phyloP scores from a whole-genome alignment of 2,888 invertebrate species.

The Elegia similella region DNA sequence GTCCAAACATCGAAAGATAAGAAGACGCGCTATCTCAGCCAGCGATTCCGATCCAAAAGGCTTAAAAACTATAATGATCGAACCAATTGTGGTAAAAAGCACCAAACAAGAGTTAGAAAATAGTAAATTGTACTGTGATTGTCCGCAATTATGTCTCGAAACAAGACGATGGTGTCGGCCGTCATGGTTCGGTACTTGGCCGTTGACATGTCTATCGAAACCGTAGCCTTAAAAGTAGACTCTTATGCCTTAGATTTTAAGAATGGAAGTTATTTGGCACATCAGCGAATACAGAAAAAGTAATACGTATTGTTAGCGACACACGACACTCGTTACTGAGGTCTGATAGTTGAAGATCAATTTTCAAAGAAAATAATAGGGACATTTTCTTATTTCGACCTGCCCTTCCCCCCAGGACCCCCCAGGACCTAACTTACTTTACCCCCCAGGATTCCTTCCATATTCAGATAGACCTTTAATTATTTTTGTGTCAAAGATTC shows the following conservation, averaged over 20 bases:
- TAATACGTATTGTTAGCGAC: slow-evolving; percentile 4
- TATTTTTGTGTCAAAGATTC: too few relatives aligned
- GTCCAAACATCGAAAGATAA: not conserved
- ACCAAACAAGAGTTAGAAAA: slow-evolving; percentile 7
- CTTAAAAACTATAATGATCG: not conserved
- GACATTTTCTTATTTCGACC: not conserved
- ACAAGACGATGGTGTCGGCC: slow-evolving; percentile 37
- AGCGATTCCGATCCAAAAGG: not conserved
- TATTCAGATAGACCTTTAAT: too few relatives aligned
- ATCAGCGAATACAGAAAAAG: not conserved
- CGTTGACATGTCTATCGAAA: slow-evolving; percentile 70
- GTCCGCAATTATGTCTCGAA: slow-evolving; percentile 15
- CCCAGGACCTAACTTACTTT: too few relatives aligned
- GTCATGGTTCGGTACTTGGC: slow-evolving; percentile 59
- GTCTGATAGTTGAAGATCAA: not conserved
- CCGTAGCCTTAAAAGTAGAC: slow-evolving; percentile 42
- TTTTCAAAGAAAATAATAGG: not conserved
- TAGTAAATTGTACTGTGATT: slow-evolving; percentile 15
- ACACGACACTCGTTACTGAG: not conserved
- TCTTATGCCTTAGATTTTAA: not conserved
- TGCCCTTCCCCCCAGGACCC: too few relatives aligned
- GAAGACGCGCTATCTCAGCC: not conserved
- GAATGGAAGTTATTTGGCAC: not conserved
- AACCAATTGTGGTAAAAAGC: not conserved
- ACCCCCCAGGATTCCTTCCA: too few relatives aligned